Base-by-base conservation (phyloP, 2,888 invertebrate genomes). In the Ernsta delagoae region DNA sequence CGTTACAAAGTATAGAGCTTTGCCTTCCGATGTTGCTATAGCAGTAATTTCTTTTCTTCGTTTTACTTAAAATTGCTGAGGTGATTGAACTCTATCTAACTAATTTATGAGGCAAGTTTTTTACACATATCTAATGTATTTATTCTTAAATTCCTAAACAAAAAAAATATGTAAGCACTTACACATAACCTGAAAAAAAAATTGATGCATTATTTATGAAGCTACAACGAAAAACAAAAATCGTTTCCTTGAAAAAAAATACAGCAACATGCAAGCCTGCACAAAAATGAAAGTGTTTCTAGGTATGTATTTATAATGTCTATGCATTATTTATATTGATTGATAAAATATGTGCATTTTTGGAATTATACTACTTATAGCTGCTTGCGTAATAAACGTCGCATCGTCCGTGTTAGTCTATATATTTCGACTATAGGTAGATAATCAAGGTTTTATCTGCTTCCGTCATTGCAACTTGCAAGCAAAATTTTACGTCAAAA, bases 1-100 rank as follows among this genome's bases (percentile, higher is more conserved):
- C 50, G 62, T 39, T 41, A 50, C 62, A 50, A 62, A 68, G 39
- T 57, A 56, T 68, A 50, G 50, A 59, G 62, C n/a, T 31, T 31
- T 31, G 4, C 31, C 4, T 31, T 31, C 45, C 45, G 16, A 16
- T 7, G 53, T 24, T 54, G 61, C 43, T 36, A 41, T 48, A 16
- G 11, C 45, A 34, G 31, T 63, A 54, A 48, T 45, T 39, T 31
- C 6, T 56, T 48, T 57, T 34, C 16, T 45, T 66, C 12, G 3
- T 54, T 31, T 54, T 54, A 54, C 8, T 36, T 34, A 50, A 31
- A 54, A n/a, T 11, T 36, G 12, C 9, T 36, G 34, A 53, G 53
- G 39, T 36, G 24, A 39, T 24, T 41, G 16, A 63, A 50, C 62
- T 53, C 50, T 53, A 56, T 8, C 39, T 6, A 39, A 39, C 39